Evolutionary conservation across 1,140 invertebrate species (phyloP).

Genomic region (Papilio dardanus): DNA sequence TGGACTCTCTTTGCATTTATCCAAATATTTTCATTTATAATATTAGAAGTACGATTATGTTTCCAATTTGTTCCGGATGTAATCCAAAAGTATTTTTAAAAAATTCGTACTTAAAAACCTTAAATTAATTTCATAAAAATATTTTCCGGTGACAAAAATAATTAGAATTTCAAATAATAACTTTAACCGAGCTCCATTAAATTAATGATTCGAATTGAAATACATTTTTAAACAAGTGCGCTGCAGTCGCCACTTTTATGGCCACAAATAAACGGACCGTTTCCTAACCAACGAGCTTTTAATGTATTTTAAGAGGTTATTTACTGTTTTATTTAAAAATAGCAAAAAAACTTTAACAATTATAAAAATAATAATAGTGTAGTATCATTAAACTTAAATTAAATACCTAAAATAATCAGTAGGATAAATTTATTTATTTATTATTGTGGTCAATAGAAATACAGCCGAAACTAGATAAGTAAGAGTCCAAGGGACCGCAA

Average conservation of each 20-base stretch:
- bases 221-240: constrained; percentile 16
- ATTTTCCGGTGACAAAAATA: neutral
- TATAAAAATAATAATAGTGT: no score
- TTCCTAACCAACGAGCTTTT: neutral
- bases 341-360: no score
- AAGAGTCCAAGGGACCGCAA: no score
- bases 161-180: constrained; percentile 1
- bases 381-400: no score
- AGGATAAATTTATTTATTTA: no score
- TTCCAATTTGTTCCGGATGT: neutral
- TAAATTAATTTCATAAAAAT: neutral
- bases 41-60: no score
- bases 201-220: neutral
- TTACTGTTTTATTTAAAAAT: no score
- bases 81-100: neutral
- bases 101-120: neutral
- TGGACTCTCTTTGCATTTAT: no score
- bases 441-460: no score
- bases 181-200: neutral
- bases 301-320: neutral
- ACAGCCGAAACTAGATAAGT: no score
- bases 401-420: no score
- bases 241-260: neutral
- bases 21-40: no score
- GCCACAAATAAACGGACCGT: constrained; percentile 8